phyloP scores from a whole-genome alignment of 2,113 vertebrate genomes.

The Dasyprocta punctata region DNA sequence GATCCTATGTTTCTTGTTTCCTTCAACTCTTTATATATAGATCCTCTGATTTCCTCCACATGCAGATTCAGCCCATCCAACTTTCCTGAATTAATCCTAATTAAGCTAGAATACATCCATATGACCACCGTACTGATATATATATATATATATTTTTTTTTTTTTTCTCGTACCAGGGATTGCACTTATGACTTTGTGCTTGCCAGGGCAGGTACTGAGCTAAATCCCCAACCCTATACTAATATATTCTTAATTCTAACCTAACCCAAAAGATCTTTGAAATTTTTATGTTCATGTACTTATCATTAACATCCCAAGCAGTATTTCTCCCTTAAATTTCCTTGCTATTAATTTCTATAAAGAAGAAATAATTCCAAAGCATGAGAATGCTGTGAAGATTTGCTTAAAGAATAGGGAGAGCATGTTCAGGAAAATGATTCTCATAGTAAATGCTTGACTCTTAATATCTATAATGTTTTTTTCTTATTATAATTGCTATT shows the following conservation, averaged over 20 bases:
- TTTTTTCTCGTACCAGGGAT: too few species aligned
- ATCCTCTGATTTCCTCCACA: neutral
- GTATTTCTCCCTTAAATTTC: conserved; percentile 12
- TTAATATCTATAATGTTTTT: neutral
- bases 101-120: neutral
- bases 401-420: neutral
- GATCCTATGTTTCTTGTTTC: neutral
- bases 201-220: too few species aligned
- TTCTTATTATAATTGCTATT: neutral
- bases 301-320: neutral
- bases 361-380: neutral
- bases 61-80: neutral
- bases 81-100: conserved; percentile 28
- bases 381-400: neutral
- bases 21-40: neutral
- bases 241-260: neutral
- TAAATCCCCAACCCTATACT: too few species aligned
- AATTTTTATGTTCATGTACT: neutral
- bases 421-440: neutral
- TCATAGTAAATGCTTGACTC: neutral
- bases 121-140: neutral
- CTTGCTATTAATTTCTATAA: neutral
- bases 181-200: too few species aligned
- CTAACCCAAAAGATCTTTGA: neutral
- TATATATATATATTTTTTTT: too few species aligned